Percentiles rank a stretch among this genome's conserved stretches.
Evolutionary conservation across 2,113 vertebrate genomes (phyloP).

Genomic region (Corydoras sp.): DNA sequence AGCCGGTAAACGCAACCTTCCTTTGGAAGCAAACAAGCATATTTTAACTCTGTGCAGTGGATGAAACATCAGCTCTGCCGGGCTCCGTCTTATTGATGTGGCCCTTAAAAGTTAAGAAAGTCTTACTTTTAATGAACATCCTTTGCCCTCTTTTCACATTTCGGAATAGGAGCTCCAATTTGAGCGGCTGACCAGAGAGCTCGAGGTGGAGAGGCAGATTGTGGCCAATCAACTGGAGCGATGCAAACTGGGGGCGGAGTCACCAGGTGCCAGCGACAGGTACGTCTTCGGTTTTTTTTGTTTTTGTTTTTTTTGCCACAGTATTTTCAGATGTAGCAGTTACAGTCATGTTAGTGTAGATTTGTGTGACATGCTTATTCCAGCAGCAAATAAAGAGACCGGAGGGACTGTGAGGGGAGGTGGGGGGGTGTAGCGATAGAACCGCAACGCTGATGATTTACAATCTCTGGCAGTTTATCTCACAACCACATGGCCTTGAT

Average conservation of each 20-base stretch:
- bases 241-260: conserved; percentile 97
- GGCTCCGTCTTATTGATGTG: conserved; percentile 11
- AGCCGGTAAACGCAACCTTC: conserved; percentile 17
- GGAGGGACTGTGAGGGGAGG: too few relatives aligned
- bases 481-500: too few relatives aligned
- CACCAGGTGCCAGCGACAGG: conserved; percentile 95
- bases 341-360: too few relatives aligned
- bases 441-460: too few relatives aligned
- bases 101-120: not conserved
- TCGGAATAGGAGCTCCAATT: conserved; percentile 91
- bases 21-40: conserved; percentile 4
- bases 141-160: conserved; percentile 41
- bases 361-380: too few relatives aligned
- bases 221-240: conserved; percentile 98
- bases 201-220: conserved; percentile 98
- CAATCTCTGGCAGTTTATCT: too few relatives aligned
- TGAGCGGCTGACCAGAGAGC: conserved; percentile 94
- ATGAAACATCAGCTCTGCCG: not conserved
- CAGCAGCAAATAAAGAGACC: too few relatives aligned
- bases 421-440: too few relatives aligned
- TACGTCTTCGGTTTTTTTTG: conserved; percentile 53
- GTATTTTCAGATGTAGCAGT: too few relatives aligned
- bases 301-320: conserved; percentile 33
- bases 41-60: not conserved
- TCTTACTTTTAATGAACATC: not conserved